These are phyloP conservation scores for Bos javanicus DNA, from an alignment of 2,113 vertebrate species.

Conservation along the genomic window DNA sequence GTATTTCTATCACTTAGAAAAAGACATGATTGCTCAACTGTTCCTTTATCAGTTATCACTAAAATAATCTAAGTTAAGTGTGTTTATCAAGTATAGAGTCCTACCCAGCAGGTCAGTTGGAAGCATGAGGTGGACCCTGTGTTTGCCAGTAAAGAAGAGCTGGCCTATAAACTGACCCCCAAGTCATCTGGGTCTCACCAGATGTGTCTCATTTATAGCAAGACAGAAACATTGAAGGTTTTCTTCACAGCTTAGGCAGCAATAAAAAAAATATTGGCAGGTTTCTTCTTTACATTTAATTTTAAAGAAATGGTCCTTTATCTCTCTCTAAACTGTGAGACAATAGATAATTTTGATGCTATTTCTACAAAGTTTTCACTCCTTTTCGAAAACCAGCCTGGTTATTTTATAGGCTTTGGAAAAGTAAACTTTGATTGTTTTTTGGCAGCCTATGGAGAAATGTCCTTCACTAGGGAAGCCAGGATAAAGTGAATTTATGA, in stretches of 20 bases:
- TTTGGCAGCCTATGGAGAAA: constrained; percentile 48
- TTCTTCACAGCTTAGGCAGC: neutral
- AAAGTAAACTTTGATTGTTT: constrained; percentile 61
- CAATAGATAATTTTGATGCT: neutral
- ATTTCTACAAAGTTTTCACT: neutral
- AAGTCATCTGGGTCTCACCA: accelerated
- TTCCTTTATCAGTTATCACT: neutral
- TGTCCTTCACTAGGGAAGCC: constrained; percentile 66
- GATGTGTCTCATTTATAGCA: neutral
- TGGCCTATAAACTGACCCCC: no score
- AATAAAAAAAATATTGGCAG: neutral
- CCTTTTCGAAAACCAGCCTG: neutral
- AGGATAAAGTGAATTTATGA: constrained; percentile 68
- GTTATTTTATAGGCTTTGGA: neutral
- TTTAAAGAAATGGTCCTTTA: neutral
- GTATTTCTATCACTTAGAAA: neutral
- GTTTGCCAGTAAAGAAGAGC: neutral
- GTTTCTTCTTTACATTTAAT: neutral
- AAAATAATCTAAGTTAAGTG: neutral
- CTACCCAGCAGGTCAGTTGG: neutral
- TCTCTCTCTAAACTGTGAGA: neutral
- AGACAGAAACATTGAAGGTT: accelerated
- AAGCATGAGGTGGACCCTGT: no score
- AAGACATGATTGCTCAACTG: neutral
- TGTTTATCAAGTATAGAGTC: neutral